Base-by-base conservation (phyloP, 2,797 vertebrate species). In the Buphagus erythrorhynchus region DNA sequence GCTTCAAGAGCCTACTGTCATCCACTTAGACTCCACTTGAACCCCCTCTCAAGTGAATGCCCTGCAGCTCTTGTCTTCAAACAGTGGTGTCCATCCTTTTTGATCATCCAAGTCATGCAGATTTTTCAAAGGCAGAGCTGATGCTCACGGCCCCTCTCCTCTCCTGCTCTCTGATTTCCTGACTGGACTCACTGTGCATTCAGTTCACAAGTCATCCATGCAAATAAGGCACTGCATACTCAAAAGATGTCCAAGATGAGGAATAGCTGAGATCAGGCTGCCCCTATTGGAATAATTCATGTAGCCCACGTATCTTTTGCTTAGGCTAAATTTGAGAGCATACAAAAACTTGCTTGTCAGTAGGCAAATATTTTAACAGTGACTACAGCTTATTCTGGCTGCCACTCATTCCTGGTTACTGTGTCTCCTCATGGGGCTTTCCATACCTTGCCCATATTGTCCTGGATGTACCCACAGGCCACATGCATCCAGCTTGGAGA, bases 51-150 rank as follows among this genome's bases (percentile, higher is more conserved):
- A 10, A 93, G 59, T 38, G 55, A 86, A 55, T 69, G 81, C 63
- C 74, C 78, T 77, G 46, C 74, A 82, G 84, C 89, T 85, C 86
- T 77, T 69, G 36, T 89, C 78, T 92, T 92, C 89, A 91, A 52
- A 83, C 35, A 87, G 48, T 20, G 48, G 2, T 91, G 72, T 45
- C 91, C 84, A 67, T 67, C 63, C 61, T 74, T 87, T 89, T 82
- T 91, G 81, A 82, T 85, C 63, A 79, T 24, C 65, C 40, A 33
- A 86, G 73, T 46, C 92, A 65, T 59, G 77, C 3, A 54, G 73
- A 31, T 35, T 86, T 84, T 87, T 93, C 94, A 95, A 88, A 90
- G 69, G 74, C 74, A 94, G 67, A 49, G 89, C 43, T 87, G 59
- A 42, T 69, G 74, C 89, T 87, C 66, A 40, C 2, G 5, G 35